Percentiles rank a stretch among this genome's conserved stretches.
Evolutionary conservation across 2,113 vertebrate species (phyloP).

Genomic region (Cyprinodon brontotheroides): DNA sequence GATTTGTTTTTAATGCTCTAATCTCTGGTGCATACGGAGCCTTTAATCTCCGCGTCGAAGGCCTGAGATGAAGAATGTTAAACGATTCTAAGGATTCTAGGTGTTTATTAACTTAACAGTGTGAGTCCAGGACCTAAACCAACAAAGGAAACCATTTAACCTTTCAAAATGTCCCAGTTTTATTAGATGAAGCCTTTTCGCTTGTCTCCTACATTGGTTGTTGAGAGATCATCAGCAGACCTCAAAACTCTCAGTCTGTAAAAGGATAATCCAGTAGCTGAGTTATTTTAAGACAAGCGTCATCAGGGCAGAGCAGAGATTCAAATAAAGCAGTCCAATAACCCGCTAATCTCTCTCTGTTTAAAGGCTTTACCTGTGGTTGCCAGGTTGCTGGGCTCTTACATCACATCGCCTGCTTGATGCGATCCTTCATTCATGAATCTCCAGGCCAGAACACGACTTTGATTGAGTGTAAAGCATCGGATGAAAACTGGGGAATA

Average conservation of each 20-base stretch:
- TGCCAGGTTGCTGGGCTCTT: neutral
- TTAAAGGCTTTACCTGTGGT: slow-evolving; percentile 16
- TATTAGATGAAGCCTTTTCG: slow-evolving; percentile 6
- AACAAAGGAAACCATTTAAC: neutral
- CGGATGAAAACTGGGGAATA: neutral
- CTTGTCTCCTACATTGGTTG: neutral
- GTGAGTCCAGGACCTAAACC: neutral
- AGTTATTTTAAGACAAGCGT: slow-evolving; percentile 42
- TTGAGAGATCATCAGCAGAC: neutral
- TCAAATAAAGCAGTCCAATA: slow-evolving; percentile 31
- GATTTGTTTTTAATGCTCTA: slow-evolving; percentile 45
- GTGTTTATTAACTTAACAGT: slow-evolving; percentile 52
- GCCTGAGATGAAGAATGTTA: slow-evolving; percentile 27
- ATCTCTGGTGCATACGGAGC: slow-evolving; percentile 16
- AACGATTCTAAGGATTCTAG: slow-evolving; percentile 40
- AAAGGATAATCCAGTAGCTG: slow-evolving; percentile 48
- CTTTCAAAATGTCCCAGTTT: slow-evolving; percentile 3
- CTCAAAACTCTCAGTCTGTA: slow-evolving; percentile 48
- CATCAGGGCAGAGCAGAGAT: slow-evolving; percentile 11
- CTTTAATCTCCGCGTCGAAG: slow-evolving; percentile 36
- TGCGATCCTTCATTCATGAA: neutral
- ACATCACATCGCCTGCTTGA: neutral
- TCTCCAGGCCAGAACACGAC: neutral
- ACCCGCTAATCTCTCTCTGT: slow-evolving; percentile 31
- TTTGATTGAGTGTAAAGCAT: neutral